Evolutionary conservation across 1,140 invertebrate genomes (phyloP), one percentile per base, ranked within the genome.

Genomic region (Macrobrachium rosenbergii): DNA sequence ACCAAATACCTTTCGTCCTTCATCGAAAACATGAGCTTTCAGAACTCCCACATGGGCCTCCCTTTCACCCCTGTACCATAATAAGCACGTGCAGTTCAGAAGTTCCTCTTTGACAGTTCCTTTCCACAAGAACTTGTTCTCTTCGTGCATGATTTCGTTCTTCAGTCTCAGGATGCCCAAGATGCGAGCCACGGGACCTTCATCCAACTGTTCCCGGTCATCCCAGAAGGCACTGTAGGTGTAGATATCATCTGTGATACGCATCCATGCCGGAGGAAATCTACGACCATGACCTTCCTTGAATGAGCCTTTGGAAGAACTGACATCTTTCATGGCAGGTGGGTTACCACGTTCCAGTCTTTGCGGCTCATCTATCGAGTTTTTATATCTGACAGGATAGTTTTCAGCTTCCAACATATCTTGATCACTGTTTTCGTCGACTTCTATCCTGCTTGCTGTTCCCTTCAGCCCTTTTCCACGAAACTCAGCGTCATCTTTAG

Each of bases 171-270:
- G 43, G 43, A 83, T 73, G 0, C 88, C 88, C 81, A 89, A 17
- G 2, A 87, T 63, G 43, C 88, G 75, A 17, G 84, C 84, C 19
- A 87, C 76, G 2, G 88, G 84, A 2, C 80, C 80, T n/a, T 67
- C 72, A 0, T 52, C n/a, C 19, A 82, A 60, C 17, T 23, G 52
- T 23, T 73, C 28, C 19, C 88, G 73, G 60, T 76, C 59, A 52
- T 89, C 88, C 88, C 88, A 89, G n/a, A 79, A 87, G 2, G 83
- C 81, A 59, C 88, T 89, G 75, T 89, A 89, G 19, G 78, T 79
- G 52, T 76, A 87, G 10, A 89, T 43, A 23, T 89, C 84, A 80
- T 89, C 84, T 8, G 83, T 83, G 28, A 89, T 73, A 21, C 80
- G 75, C 77, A 83, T 82, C 88, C 88, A 89, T 5, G 62, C 28